Percentiles rank a stretch among this genome's conserved stretches.
Evolutionary conservation across 2,797 vertebrate genomes (phyloP).

Genomic region (Lepus oiostolus): DNA sequence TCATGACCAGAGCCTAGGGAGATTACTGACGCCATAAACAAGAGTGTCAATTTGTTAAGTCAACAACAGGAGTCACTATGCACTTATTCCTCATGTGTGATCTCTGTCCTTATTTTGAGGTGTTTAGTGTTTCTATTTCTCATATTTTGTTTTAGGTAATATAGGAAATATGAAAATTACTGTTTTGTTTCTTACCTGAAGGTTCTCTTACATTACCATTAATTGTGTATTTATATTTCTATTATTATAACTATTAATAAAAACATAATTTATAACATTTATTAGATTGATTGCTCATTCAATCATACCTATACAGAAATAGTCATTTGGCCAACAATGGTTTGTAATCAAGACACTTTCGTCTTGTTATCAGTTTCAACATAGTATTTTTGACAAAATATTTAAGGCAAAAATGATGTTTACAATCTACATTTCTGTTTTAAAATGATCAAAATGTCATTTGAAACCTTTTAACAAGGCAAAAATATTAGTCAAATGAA

Average conservation of each 20-base stretch:
- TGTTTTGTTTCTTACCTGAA: not conserved
- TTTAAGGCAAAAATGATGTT: slow-evolving; percentile 25
- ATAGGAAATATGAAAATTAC: not conserved
- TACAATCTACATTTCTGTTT: not conserved
- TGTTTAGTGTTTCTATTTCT: not conserved
- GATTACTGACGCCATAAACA: no score
- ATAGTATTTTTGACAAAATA: not conserved
- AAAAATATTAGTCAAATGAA: not conserved
- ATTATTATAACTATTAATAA: not conserved
- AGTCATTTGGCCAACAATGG: not conserved
- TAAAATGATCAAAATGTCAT: not conserved
- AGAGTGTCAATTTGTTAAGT: no score
- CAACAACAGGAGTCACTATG: no score
- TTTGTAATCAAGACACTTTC: not conserved
- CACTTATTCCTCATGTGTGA: no score
- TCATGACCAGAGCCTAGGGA: no score
- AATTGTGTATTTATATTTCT: not conserved
- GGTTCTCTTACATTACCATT: not conserved
- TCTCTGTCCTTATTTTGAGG: not conserved
- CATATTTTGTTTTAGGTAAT: not conserved
- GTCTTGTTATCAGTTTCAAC: not conserved
- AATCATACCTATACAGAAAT: not conserved
- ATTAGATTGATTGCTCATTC: not conserved
- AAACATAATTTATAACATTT: not conserved
- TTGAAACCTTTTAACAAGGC: not conserved